A percentile compares a stretch with the other conserved stretches of the same genome.
Evolutionary conservation across 1,140 invertebrate species (phyloP).

Genomic region (Drosophila cardini): DNA sequence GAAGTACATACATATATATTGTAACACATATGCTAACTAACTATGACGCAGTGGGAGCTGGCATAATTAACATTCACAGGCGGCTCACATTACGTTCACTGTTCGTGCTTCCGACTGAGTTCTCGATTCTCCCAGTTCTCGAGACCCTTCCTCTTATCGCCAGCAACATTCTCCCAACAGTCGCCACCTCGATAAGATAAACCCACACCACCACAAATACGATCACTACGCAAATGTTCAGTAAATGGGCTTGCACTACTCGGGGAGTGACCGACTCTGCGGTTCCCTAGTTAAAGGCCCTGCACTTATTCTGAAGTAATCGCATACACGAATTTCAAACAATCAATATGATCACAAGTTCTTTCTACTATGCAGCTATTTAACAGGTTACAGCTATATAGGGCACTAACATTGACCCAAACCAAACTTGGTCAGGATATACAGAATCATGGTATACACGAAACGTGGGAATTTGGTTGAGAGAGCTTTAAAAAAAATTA

Average conservation of each 20-base stretch:
- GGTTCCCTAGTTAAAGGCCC: no score
- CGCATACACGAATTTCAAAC: no score
- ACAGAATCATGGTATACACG: no score
- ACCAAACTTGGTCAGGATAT: no score
- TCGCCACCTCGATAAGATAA: constrained; percentile 1
- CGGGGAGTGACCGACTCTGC: no score
- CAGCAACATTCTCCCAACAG: neutral
- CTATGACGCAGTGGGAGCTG: constrained; percentile 50
- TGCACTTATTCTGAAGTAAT: no score
- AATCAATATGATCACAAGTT: no score
- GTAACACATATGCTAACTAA: neutral
- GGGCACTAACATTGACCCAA: no score
- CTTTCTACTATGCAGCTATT: no score
- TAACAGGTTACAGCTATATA: no score
- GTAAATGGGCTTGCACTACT: neutral
- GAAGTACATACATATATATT: neutral
- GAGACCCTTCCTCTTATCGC: neutral
- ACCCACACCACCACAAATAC: neutral
- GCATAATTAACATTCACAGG: constrained; percentile 56
- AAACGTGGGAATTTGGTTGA: no score
- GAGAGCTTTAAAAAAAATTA: no score
- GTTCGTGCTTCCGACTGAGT: neutral
- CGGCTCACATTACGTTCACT: constrained; percentile 60
- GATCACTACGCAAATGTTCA: neutral
- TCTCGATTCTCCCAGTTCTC: neutral